Evolutionary conservation across 2,888 invertebrate genomes (phyloP).

Genomic region (Nephrocerus scutellatus): DNA sequence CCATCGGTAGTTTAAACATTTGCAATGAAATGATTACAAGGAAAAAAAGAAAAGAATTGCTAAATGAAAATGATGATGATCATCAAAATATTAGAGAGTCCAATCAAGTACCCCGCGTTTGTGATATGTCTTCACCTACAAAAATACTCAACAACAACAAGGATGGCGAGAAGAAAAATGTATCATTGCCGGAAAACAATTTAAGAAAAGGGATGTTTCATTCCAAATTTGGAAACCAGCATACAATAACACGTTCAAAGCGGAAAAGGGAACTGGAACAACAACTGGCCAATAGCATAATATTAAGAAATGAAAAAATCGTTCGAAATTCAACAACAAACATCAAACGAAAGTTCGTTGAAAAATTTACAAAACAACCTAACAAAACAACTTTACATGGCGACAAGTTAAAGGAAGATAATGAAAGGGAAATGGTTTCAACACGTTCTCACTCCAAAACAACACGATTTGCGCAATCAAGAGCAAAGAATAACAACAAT

Average conservation of each 20-base stretch:
- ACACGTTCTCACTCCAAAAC: conserved; percentile 32
- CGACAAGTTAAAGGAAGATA: conserved; percentile 21
- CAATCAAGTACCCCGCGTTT: too few relatives aligned
- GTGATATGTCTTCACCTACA: too few relatives aligned
- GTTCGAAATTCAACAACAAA: conserved; percentile 39
- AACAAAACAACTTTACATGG: conserved; percentile 6
- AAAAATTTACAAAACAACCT: conserved; percentile 26
- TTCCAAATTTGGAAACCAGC: conserved; percentile 17
- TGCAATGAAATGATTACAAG: conserved; percentile 9
- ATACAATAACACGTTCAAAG: conserved; percentile 47
- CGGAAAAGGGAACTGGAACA: conserved; percentile 42
- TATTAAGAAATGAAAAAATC: conserved; percentile 43
- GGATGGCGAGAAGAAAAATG: too few relatives aligned
- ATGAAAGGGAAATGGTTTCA: conserved; percentile 30
- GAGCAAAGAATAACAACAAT: conserved; percentile 10
- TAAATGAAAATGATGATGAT: conserved; percentile 8
- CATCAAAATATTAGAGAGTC: neutral
- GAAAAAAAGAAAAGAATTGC: conserved; percentile 4
- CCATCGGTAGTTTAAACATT: too few relatives aligned
- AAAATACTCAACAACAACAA: too few relatives aligned
- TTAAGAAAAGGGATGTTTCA: neutral
- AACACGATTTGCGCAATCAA: too few relatives aligned
- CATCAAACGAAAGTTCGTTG: conserved; percentile 39
- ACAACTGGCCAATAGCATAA: conserved; percentile 44
- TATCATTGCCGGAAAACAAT: too few relatives aligned